A percentile compares a stretch with the other conserved stretches of the same genome.
These are phyloP conservation scores for Pteronotus mesoamericanus DNA, from an alignment of 2,797 vertebrate species.

Conservation along the genomic window DNA sequence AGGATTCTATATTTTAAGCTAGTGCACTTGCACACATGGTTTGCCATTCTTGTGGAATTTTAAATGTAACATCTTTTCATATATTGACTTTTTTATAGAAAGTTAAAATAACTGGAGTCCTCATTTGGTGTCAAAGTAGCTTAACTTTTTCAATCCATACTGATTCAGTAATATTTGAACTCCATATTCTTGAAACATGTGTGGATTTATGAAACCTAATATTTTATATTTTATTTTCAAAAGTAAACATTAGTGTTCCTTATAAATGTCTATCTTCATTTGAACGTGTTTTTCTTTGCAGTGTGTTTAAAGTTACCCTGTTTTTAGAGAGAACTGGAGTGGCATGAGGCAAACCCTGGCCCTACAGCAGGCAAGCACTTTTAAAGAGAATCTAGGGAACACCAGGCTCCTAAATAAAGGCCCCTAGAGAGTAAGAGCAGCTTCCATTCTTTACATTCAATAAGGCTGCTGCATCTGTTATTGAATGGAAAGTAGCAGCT, in stretches of 20 bases:
- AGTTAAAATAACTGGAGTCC: conserved; percentile 82
- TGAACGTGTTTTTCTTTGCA: conserved; percentile 68
- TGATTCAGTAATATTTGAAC: conserved; percentile 88
- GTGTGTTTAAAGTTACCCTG: conserved; percentile 60
- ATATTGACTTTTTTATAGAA: conserved; percentile 79
- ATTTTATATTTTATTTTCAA: conserved; percentile 77
- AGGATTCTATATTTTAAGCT: conserved; percentile 82
- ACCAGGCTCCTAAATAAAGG: conserved; percentile 58
- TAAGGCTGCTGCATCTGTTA: conserved; percentile 56
- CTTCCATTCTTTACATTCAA: conserved; percentile 52
- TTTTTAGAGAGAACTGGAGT: conserved; percentile 65
- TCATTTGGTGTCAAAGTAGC: conserved; percentile 81
- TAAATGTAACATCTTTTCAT: conserved; percentile 77
- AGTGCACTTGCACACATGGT: conserved; percentile 83
- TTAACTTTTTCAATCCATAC: conserved; percentile 82
- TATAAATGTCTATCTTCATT: conserved; percentile 70
- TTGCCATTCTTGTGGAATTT: conserved; percentile 84
- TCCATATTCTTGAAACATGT: conserved; percentile 80
- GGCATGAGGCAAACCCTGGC: conserved; percentile 56
- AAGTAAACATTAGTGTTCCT: conserved; percentile 61
- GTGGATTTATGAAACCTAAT: conserved; percentile 71
- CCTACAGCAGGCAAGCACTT: conserved; percentile 69
- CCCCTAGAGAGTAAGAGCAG: conserved; percentile 64
- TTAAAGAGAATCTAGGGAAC: conserved; percentile 69
- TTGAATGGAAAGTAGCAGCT: conserved; percentile 51